phyloP scores from a whole-genome alignment of 2,888 invertebrate species.

The Amiota communis region DNA sequence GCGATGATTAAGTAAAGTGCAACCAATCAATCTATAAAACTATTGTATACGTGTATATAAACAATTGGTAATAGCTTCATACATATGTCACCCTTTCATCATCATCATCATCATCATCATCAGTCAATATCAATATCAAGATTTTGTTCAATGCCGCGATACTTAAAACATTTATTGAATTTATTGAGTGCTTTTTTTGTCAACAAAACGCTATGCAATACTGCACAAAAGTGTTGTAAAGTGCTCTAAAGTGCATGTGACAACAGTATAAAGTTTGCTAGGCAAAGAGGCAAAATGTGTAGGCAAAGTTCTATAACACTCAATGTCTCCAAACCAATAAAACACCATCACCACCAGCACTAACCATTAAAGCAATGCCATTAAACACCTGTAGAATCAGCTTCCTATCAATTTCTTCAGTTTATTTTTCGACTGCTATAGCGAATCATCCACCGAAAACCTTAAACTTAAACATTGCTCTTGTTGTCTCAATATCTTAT shows the following conservation, averaged over 20 bases:
- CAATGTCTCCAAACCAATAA: not conserved
- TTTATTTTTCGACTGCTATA: not conserved
- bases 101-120: not conserved
- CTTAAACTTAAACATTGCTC: not conserved
- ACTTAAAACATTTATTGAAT: slow-evolving; percentile 11
- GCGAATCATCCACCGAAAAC: not conserved
- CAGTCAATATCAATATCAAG: not conserved
- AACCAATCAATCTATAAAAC: not conserved
- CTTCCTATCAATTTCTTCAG: not conserved
- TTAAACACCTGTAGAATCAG: not conserved
- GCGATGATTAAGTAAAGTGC: not conserved
- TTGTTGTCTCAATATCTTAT: not conserved
- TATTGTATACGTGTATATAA: no score
- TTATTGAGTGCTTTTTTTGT: slow-evolving; percentile 11
- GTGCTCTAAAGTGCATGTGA: slow-evolving; percentile 10
- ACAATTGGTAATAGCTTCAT: no score
- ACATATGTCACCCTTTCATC: no score
- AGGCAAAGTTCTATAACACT: not conserved
- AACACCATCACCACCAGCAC: not conserved
- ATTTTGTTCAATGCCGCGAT: not conserved
- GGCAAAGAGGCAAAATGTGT: not conserved
- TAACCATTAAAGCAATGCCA: not conserved
- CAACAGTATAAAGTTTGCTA: not conserved
- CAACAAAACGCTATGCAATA: not conserved
- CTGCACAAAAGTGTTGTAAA: not conserved